phyloP scores from a whole-genome alignment of 2,797 vertebrate species.

The Falco concolor region DNA sequence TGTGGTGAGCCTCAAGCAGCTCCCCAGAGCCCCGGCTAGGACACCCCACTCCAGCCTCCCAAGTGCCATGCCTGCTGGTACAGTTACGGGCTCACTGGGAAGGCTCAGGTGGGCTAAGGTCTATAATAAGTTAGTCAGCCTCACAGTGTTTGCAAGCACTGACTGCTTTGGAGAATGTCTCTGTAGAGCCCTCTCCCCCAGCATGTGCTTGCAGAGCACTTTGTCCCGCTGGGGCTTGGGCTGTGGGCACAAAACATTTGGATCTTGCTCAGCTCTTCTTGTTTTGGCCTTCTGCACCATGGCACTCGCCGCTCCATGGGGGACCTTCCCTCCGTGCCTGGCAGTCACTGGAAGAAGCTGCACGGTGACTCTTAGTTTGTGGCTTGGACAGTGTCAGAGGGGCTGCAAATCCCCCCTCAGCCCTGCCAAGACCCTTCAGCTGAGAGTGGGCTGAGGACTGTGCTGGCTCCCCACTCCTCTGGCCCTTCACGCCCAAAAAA shows the following conservation, averaged over 20 bases:
- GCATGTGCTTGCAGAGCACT: not conserved
- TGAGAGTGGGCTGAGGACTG: not conserved
- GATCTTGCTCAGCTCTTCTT: not conserved
- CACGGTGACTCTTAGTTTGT: not conserved
- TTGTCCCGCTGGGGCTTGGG: not conserved
- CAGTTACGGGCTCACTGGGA: not conserved
- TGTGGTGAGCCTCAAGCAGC: not conserved
- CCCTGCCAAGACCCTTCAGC: not conserved
- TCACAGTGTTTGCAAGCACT: fast-evolving
- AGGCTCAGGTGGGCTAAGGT: not conserved
- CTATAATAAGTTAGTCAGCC: not conserved
- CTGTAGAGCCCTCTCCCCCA: not conserved
- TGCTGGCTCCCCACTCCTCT: not conserved
- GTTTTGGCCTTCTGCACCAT: not conserved
- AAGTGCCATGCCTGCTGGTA: not conserved
- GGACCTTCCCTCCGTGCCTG: not conserved
- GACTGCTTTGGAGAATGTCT: not conserved
- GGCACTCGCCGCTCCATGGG: fast-evolving
- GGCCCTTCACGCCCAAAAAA: not conserved
- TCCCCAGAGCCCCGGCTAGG: not conserved
- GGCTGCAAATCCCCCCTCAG: not conserved
- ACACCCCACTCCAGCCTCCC: not conserved
- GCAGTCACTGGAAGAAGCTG: not conserved
- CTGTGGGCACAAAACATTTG: fast-evolving
- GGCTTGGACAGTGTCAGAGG: not conserved